These are phyloP conservation scores for Charadrius vociferus DNA, from an alignment of 2,113 vertebrate genomes.

Conservation along the genomic window DNA sequence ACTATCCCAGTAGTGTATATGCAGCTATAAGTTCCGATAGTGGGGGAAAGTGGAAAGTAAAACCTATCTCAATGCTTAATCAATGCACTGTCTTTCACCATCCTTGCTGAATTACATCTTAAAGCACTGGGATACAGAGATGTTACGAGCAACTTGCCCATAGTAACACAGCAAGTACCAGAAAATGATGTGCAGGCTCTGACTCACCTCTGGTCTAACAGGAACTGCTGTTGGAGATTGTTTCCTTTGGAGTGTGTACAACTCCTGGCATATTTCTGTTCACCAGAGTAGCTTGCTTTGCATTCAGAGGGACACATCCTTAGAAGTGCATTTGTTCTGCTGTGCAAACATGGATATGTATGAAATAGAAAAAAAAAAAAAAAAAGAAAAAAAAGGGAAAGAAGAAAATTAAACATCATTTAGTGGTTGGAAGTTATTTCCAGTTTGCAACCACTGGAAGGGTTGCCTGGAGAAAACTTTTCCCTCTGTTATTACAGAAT, in stretches of 20 bases:
- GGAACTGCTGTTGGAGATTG: neutral
- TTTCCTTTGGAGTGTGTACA: neutral
- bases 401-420: constrained; percentile 65
- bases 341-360: constrained; percentile 64
- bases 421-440: constrained; percentile 78
- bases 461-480: constrained; percentile 71
- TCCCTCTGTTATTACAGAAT: constrained; percentile 78
- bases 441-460: constrained; percentile 73
- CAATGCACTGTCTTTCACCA: neutral
- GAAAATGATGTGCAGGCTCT: neutral
- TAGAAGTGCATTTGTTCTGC: constrained; percentile 37
- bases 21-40: neutral
- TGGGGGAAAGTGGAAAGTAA: neutral
- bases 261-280: neutral
- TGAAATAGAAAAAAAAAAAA: constrained; percentile 51
- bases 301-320: constrained; percentile 48
- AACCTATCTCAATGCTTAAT: neutral
- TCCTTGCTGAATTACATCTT: neutral
- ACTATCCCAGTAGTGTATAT: neutral
- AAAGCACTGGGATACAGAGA: neutral
- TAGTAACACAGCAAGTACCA: neutral
- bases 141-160: neutral
- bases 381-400: neutral
- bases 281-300: neutral
- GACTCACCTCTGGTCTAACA: neutral